Base-by-base conservation (phyloP, 2,888 invertebrate genomes). In the Habrosyne pyritoides region DNA sequence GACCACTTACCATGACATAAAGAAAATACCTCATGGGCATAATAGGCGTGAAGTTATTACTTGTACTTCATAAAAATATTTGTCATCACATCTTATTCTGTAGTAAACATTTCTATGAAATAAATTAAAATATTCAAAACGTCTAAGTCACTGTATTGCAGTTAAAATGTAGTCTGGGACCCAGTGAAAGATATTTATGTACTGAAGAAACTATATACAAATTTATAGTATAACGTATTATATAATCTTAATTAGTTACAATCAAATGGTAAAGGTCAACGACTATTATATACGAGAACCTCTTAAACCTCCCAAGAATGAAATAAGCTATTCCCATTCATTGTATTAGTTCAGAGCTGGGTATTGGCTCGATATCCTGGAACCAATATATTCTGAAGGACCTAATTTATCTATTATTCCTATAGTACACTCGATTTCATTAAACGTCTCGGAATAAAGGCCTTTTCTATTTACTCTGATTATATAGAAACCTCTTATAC, bases 281-380 rank as follows among this genome's bases (percentile, higher is more conserved):
- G 6, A 2, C 42, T 8, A n/a, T 42, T 8, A 42, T 42, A 42
- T 18, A 18, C 18, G 14, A 18, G 42, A 18, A 42, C 2, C 33
- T 33, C 33, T 33, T 33, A 1, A 8, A n/a, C 6, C 33, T 12
- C 2, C 18, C 42, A 8, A 42, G 33, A 33, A 42, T 42, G 8
- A 42, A 42, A 18, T 50, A 28, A 28, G 26, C 50, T 18, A 50
- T 14, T 50, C 14, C 26, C 26, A 50, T 26, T 28, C 26, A 50
- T 30, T 26, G 26, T 50, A 50, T 28, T 26, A 18, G 49, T 18
- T 21, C 5, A 22, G 42, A 18, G 7, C 8, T 18, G 14, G 8
- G 14, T 42, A 18, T 42, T 42, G 18, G 0, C 8, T 5, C 18
- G 14, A 42, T 42, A 42, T 42, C 42, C 18, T 18, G 18, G 18